These are phyloP conservation scores for Adelges cooleyi DNA, from an alignment of 1,140 invertebrate genomes.

Conservation along the genomic window DNA sequence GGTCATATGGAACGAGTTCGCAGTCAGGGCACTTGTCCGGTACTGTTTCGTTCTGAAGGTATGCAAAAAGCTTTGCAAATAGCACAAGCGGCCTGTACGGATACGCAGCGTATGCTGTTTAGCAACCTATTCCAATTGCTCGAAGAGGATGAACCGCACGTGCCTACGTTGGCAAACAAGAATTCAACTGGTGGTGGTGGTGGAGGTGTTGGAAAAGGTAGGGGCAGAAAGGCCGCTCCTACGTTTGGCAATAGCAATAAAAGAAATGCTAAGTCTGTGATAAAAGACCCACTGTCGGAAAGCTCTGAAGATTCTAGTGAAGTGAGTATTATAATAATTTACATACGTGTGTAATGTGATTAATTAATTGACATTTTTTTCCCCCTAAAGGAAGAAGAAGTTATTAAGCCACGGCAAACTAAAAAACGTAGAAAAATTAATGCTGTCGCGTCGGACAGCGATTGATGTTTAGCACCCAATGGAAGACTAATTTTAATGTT, in stretches of 20 bases:
- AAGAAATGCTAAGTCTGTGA: slow-evolving; percentile 41
- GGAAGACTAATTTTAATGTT: neutral
- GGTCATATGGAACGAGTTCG: slow-evolving; percentile 84
- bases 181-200: slow-evolving; percentile 34
- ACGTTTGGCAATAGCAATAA: slow-evolving; percentile 35
- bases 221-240: slow-evolving; percentile 39
- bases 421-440: slow-evolving; percentile 73
- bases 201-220: slow-evolving; percentile 36
- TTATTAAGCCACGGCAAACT: slow-evolving; percentile 68
- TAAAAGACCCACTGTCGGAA: slow-evolving; percentile 45
- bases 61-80: slow-evolving; percentile 80
- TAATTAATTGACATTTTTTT: no score
- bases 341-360: slow-evolving; percentile 32
- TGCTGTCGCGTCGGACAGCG: slow-evolving; percentile 66
- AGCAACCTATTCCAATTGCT: slow-evolving; percentile 81
- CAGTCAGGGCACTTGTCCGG: slow-evolving; percentile 50
- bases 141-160: slow-evolving; percentile 61
- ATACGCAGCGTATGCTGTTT: slow-evolving; percentile 71
- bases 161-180: slow-evolving; percentile 35
- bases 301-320: slow-evolving; percentile 70
- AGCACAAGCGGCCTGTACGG: slow-evolving; percentile 63
- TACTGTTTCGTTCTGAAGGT: slow-evolving; percentile 64
- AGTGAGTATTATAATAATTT: slow-evolving; percentile 40
- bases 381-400: slow-evolving; percentile 69
- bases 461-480: slow-evolving; percentile 44